Base-by-base conservation (phyloP, 2,888 invertebrate species). In the Pseudococcus longispinus region DNA sequence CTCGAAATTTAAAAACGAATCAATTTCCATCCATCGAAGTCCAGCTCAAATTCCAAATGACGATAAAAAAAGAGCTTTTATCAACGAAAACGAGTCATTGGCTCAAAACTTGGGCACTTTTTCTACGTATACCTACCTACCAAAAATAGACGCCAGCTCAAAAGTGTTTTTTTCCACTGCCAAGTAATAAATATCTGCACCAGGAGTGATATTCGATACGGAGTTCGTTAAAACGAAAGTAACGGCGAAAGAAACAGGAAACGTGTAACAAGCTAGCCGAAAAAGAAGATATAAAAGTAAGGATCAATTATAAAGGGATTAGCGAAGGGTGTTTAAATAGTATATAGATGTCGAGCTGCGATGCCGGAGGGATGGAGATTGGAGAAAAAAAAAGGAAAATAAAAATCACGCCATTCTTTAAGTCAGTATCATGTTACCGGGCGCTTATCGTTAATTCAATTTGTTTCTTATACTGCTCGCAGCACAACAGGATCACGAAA, bases 301-400 rank as follows among this genome's bases (percentile, higher is more conserved):
- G 70, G 70, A 70, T 70, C 70, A 70, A 70, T 70, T 70, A 70
- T 70, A 70, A 70, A 70, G 70, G 70, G 70, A 70, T 70, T 70
- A 70, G 70, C 70, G 70, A 70, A 70, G 70, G 70, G 70, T 70
- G 70, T 70, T 70, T 70, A 70, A 70, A 70, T 70, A 29, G 70
- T 70, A 32, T 70, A 29, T 70, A 32, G 70, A 70, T 70, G 29
- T 70, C 70, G 65, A 65, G 65, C 65, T 26, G 65, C n/a, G 3
- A 26, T 3, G 51, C 20, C 9, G 23, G 20, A 60, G 23, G 23
- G 60, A 60, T 23, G 23, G n/a, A n/a, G n/a, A n/a, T n/a, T n/a
- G n/a, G n/a, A n/a, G n/a, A 23, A 60, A 60, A 51, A 51, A 60
- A 60, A 23, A 60, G 60, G 60, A 23, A 18, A 70, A 70, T 29